Percentiles rank a stretch among this genome's conserved stretches.
These are phyloP conservation scores for Lysiphlebus fabarum DNA, from an alignment of 1,140 invertebrate species.

Conservation along the genomic window DNA sequence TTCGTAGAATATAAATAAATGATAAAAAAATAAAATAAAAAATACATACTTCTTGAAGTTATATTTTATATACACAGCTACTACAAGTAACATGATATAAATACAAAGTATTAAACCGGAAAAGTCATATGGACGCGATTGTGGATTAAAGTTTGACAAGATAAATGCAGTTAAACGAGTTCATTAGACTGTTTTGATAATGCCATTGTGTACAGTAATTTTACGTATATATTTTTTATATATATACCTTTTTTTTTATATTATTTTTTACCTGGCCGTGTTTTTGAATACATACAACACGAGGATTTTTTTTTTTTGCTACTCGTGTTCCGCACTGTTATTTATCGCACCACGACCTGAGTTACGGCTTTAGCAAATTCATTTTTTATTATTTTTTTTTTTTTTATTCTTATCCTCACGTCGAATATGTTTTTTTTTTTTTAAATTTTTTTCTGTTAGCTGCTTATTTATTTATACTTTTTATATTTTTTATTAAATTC, in stretches of 20 bases:
- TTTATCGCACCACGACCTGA: constrained; percentile 15
- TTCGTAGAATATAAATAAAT: too few relatives aligned
- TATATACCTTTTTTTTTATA: not conserved
- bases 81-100: too few relatives aligned
- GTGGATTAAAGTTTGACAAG: not conserved
- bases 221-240: too few relatives aligned
- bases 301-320: not conserved
- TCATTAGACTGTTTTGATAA: constrained; percentile 13
- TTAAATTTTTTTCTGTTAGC: too few relatives aligned
- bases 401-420: too few relatives aligned
- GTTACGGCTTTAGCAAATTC: constrained; percentile 10
- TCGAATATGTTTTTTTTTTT: too few relatives aligned
- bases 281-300: constrained; percentile 6
- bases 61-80: too few relatives aligned
- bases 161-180: constrained; percentile 11
- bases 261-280: not conserved
- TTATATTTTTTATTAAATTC: too few relatives aligned
- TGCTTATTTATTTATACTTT: too few relatives aligned
- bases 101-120: not conserved
- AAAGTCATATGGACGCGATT: not conserved
- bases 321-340: constrained; percentile 16
- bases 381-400: not conserved
- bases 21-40: too few relatives aligned
- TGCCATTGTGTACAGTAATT: too few relatives aligned
- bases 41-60: too few relatives aligned